Evolutionary conservation across 2,888 invertebrate species (phyloP).

Genomic region (Spisula subtruncata): DNA sequence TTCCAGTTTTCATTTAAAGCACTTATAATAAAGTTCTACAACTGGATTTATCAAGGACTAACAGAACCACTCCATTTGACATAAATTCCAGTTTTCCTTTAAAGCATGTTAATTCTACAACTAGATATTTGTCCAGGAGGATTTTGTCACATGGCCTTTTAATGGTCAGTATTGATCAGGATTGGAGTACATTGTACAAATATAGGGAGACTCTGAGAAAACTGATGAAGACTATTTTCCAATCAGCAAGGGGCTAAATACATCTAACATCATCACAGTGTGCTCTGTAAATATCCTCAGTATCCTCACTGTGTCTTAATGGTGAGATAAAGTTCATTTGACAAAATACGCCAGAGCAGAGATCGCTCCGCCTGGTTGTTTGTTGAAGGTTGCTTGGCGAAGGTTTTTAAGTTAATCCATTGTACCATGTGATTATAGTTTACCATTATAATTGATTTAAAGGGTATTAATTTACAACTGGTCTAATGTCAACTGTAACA

Average conservation of each 20-base stretch:
- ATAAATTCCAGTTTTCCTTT: neutral
- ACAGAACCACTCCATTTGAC: neutral
- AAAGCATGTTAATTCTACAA: conserved; percentile 18
- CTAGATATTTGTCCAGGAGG: neutral
- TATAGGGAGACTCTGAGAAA: neutral
- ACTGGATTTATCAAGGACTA: too few species aligned
- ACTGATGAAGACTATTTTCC: neutral
- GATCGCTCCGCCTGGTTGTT: too few species aligned
- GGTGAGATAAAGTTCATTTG: neutral
- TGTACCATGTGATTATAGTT: too few species aligned
- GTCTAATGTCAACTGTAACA: neutral
- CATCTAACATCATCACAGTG: neutral
- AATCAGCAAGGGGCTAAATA: neutral
- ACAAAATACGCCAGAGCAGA: too few species aligned
- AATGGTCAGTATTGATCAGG: conserved; percentile 23
- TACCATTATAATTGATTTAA: too few species aligned
- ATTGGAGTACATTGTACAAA: neutral
- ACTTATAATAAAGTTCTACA: too few species aligned
- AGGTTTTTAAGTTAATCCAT: too few species aligned
- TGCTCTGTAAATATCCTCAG: neutral
- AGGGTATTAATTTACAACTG: too few species aligned
- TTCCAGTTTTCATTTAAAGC: too few species aligned
- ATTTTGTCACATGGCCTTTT: conserved; percentile 11
- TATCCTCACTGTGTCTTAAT: neutral
- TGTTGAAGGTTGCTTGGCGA: too few species aligned